Base-by-base conservation (phyloP, 2,888 invertebrate species). In the Drosophila koepferae region DNA sequence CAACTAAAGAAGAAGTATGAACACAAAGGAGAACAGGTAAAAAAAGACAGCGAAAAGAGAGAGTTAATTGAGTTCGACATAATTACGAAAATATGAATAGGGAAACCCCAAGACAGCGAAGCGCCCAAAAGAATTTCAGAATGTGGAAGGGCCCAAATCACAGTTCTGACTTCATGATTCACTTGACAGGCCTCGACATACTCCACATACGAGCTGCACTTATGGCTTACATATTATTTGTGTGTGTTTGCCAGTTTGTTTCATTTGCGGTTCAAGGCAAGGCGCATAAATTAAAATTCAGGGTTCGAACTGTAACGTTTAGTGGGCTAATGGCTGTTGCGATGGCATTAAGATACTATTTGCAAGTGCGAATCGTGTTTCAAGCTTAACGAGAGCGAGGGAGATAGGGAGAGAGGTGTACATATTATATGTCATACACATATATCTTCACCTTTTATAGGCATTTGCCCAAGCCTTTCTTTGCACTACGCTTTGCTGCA, bases 401-500 rank as follows among this genome's bases (percentile, higher is more conserved):
- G n/a, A 28, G 16, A 16, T 18, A 14, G 34, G 18, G 36, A 46
- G 8, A 43, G 16, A 31, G 18, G 5, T 12, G 14, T 12, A 12
- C 16, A 23, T 34, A 20, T 10, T 36, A n/a, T 7, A 8, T 41
- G 58, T 56, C n/a, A 38, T 23, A 34, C 34, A 31, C 31, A 18
- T 49, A 31, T 49, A 31, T 31, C 6, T 34, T 34, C 31, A 34
- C 34, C 41, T 28, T 56, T 18, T 58, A 43, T 34, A 43, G 20
- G 44, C 43, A 58, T 31, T 44, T 38, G 46, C 55, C 54, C 82
- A 74, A 80, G 87, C 82, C 88, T 87, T 89, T 89, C 87, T 82
- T 89, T 87, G 73, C 80, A 68, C 59, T 63, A 18, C 51, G 46
- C 49, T 69, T 63, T 55, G 65, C 59, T 83, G 82, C 87, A 78